These are phyloP conservation scores for Dusona sp. DNA, from an alignment of 2,888 invertebrate species.

Conservation along the genomic window DNA sequence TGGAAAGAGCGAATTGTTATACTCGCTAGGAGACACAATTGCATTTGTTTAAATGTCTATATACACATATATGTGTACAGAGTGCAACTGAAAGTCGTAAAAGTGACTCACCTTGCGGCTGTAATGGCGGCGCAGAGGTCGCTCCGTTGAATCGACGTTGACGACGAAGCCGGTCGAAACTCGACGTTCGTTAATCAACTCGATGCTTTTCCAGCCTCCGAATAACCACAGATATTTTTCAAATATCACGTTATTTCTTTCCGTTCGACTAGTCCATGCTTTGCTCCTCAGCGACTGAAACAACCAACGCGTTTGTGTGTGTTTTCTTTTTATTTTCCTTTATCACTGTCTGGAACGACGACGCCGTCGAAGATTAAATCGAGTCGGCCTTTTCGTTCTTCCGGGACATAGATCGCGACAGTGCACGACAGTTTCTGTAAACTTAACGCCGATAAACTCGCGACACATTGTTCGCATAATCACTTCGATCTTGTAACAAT, in stretches of 20 bases:
- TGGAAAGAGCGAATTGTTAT: slow-evolving; percentile 24
- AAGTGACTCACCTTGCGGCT: slow-evolving; percentile 83
- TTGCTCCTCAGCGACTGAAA: slow-evolving; percentile 81
- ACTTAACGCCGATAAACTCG: slow-evolving; percentile 7
- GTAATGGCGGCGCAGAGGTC: slow-evolving; percentile 79
- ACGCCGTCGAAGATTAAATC: slow-evolving; percentile 49
- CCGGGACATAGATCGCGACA: slow-evolving; percentile 57
- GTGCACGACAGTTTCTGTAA: slow-evolving; percentile 5
- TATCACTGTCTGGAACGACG: slow-evolving; percentile 71
- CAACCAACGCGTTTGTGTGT: slow-evolving; percentile 76
- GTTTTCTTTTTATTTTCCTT: slow-evolving; percentile 5
- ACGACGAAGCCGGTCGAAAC: slow-evolving; percentile 58
- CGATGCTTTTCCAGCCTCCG: slow-evolving; percentile 5
- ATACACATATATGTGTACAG: neutral
- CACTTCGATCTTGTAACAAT: neutral
- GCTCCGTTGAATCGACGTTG: slow-evolving; percentile 75
- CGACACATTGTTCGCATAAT: slow-evolving; percentile 45
- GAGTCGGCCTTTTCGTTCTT: slow-evolving; percentile 54
- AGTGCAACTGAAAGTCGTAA: slow-evolving; percentile 57
- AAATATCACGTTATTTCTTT: slow-evolving; percentile 25
- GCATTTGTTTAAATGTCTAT: slow-evolving; percentile 10
- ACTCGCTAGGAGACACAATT: slow-evolving; percentile 9
- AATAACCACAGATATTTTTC: slow-evolving; percentile 24
- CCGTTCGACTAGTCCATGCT: slow-evolving; percentile 81
- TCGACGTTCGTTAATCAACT: slow-evolving; percentile 66